phyloP scores from a whole-genome alignment of 2,888 invertebrate genomes.

The Agonum fuliginosum region DNA sequence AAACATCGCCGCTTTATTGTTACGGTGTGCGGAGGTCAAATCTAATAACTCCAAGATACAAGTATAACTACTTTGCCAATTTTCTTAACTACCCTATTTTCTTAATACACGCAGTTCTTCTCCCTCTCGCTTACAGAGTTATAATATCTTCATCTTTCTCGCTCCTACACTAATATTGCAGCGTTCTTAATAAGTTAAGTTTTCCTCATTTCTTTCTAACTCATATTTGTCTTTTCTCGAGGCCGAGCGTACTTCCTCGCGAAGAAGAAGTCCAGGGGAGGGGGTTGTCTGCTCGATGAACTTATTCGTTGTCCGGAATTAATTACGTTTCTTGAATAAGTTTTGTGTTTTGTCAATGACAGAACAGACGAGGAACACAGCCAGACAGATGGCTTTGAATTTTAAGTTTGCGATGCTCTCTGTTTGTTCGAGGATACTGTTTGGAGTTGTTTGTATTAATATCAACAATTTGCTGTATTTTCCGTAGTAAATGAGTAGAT shows the following conservation, averaged over 20 bases:
- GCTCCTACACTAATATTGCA: constrained; percentile 68
- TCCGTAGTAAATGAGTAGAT: no score
- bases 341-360: constrained; percentile 58
- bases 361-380: background rate
- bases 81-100: constrained; percentile 71
- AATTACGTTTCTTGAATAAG: constrained; percentile 59
- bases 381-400: constrained; percentile 41
- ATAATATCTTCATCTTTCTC: constrained; percentile 63
- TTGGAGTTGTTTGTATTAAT: no score
- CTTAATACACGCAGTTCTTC: constrained; percentile 69
- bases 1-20: constrained; percentile 62
- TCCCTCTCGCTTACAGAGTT: constrained; percentile 57
- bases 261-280: constrained; percentile 18
- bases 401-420: constrained; percentile 27
- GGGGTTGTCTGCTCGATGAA: constrained; percentile 21
- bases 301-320: constrained; percentile 49
- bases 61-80: constrained; percentile 70
- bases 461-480: no score
- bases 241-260: constrained; percentile 38
- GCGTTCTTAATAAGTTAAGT: constrained; percentile 71
- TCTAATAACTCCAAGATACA: constrained; percentile 70
- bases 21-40: constrained; percentile 66
- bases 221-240: constrained; percentile 60
- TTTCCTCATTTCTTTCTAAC: constrained; percentile 70
- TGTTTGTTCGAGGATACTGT: background rate